Evolutionary conservation across 2,797 vertebrate genomes (phyloP), one percentile per base, ranked within the genome.

Genomic region (Lepus oiostolus): DNA sequence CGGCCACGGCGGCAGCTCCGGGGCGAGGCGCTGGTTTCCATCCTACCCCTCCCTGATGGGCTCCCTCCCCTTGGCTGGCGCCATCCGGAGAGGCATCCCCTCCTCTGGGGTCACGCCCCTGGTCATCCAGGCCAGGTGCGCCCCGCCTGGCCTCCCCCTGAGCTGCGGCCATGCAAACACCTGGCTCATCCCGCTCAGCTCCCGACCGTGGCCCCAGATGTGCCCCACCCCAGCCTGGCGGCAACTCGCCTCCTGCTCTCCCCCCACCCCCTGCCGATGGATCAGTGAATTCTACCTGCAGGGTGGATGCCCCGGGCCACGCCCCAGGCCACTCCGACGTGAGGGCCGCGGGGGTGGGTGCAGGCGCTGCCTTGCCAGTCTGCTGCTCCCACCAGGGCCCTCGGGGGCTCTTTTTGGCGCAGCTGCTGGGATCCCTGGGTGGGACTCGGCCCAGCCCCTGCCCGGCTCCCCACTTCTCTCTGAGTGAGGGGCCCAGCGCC

Each of bases 231-330:
- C 19, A 84, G 35, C n/a, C 42, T 12, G 42, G n/a, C 47, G 4
- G 30, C 24, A 7, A 8, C 80, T 32, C 2, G 17, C 16, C 30
- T 47, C 16, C 5, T 38, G 24, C 21, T 60, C 28, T 60, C 50
- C 21, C 62, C 72, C 8, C 50, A 2, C 28, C 90, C 13, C 3
- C 0, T 26, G 13, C 47, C 30, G 0, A 2, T 38, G 68, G 28
- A 14, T 21, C 24, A 65, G 30, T 50, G 68, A 19, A 32, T 47
- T 68, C 82, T 88, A 32, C 72, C 10, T 13, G 28, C 26, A 67
- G 22, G 86, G 6, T 7, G 2, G 2, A 38, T 8, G 42, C 42
- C 42, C 7, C 7, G 42, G 42, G 42, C 42, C 42, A 42, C 8
- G 42, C 42, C 42, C 7, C 42, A 7, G 42, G 42, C 42, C 42